Conservation (phyloP, 1,140 invertebrate species). For the Drosophila arizonae region DNA sequence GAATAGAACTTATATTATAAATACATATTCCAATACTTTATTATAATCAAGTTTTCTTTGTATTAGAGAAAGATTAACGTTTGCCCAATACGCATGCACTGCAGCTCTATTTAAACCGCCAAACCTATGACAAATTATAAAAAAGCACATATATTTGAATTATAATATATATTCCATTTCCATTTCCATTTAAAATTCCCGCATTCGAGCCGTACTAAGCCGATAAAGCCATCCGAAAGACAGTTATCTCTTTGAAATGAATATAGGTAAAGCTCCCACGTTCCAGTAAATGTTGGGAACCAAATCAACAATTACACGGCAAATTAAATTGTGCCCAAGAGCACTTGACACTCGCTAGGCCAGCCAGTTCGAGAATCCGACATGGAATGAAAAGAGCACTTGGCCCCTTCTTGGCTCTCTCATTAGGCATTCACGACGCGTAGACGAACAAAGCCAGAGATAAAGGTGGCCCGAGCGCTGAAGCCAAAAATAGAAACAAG, state of each 20-base stretch:
- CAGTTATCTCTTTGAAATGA: conserved; percentile 36
- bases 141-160: too few species aligned
- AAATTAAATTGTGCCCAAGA: conserved; percentile 51
- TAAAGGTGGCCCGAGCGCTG: conserved; percentile 48
- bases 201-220: conserved; percentile 7
- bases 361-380: conserved; percentile 19
- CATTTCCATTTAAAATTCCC: conserved; percentile 2
- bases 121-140: too few species aligned
- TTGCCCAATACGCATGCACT: too few species aligned
- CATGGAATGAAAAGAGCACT: conserved; percentile 29
- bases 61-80: too few species aligned
- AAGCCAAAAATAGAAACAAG: background rate
- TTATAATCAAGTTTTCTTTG: too few species aligned
- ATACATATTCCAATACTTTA: too few species aligned
- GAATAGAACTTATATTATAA: too few species aligned
- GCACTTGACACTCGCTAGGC: conserved; percentile 30
- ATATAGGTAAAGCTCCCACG: conserved; percentile 61
- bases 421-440: conserved; percentile 63
- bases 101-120: too few species aligned
- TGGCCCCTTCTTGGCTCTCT: conserved; percentile 41
- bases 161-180: background rate
- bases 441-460: conserved; percentile 59
- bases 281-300: conserved; percentile 60
- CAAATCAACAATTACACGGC: conserved; percentile 69
- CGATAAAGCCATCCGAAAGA: conserved; percentile 24